A percentile compares a stretch with the other conserved stretches of the same genome.
These are phyloP conservation scores for Noctuana brunneofusca DNA, from an alignment of 2,888 invertebrate genomes.

Conservation along the genomic window DNA sequence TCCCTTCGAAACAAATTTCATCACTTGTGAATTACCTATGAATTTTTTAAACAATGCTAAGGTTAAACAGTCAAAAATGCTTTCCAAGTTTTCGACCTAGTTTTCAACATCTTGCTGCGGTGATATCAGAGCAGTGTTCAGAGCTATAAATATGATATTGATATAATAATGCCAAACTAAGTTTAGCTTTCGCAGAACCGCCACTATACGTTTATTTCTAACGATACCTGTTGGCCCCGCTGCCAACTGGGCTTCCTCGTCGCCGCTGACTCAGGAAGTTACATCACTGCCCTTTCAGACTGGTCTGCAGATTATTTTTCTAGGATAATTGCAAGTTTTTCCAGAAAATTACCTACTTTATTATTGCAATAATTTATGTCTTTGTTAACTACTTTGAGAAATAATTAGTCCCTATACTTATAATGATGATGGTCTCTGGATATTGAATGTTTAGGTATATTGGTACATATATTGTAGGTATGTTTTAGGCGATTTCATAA, in stretches of 20 bases:
- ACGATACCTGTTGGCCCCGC: constrained; percentile 44
- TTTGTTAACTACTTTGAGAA: too few species aligned
- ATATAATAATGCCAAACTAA: constrained; percentile 34
- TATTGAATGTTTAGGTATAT: too few species aligned
- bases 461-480: too few species aligned
- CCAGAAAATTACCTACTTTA: neutral
- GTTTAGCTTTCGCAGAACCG: constrained; percentile 32
- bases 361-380: neutral
- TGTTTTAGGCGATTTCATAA: too few species aligned
- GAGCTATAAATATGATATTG: constrained; percentile 6
- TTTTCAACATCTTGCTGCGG: neutral
- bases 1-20: too few species aligned
- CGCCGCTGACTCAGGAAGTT: constrained; percentile 54
- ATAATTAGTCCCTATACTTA: too few species aligned
- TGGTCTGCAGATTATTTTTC: constrained; percentile 37
- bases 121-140: neutral
- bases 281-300: constrained; percentile 49
- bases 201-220: constrained; percentile 34
- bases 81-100: neutral
- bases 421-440: too few species aligned
- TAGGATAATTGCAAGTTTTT: constrained; percentile 13
- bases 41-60: too few species aligned
- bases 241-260: constrained; percentile 53
- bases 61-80: neutral
- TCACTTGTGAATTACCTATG: too few species aligned